Conservation (phyloP, 2,888 invertebrate genomes). For the Cephus runcator region DNA sequence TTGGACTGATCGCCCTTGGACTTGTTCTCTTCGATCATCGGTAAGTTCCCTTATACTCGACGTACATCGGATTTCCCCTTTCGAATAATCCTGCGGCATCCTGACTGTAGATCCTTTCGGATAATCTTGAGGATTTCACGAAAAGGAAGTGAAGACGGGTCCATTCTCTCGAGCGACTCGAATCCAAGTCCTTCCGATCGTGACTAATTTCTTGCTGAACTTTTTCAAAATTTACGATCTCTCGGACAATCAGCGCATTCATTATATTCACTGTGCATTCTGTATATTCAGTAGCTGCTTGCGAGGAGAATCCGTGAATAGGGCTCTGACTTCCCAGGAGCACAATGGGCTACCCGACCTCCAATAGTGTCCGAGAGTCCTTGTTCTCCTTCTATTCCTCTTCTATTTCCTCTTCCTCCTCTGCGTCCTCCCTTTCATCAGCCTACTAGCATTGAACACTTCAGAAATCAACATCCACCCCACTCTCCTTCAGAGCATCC, state of each 20-base stretch:
- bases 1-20: constrained; percentile 2
- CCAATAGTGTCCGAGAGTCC: background rate
- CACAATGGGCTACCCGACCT: background rate
- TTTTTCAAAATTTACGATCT: constrained; percentile 31
- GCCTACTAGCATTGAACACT: background rate
- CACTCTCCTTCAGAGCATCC: constrained; percentile 2
- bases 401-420: background rate
- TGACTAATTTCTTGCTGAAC: constrained; percentile 31
- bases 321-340: constrained; percentile 20
- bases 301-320: constrained; percentile 40
- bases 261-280: background rate
- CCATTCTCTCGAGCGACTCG: background rate
- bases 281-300: constrained; percentile 12
- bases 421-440: background rate
- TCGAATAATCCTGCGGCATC: background rate
- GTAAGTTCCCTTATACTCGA: constrained; percentile 38
- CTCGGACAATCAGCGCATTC: background rate
- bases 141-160: background rate
- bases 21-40: constrained; percentile 50
- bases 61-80: background rate
- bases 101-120: background rate
- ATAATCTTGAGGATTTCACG: background rate
- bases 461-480: background rate
- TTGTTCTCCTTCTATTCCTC: background rate
- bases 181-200: constrained; percentile 15